Percentiles rank a stretch among this genome's conserved stretches.
phyloP scores from a whole-genome alignment of 2,797 vertebrate species.

The Aphelocoma californica region DNA sequence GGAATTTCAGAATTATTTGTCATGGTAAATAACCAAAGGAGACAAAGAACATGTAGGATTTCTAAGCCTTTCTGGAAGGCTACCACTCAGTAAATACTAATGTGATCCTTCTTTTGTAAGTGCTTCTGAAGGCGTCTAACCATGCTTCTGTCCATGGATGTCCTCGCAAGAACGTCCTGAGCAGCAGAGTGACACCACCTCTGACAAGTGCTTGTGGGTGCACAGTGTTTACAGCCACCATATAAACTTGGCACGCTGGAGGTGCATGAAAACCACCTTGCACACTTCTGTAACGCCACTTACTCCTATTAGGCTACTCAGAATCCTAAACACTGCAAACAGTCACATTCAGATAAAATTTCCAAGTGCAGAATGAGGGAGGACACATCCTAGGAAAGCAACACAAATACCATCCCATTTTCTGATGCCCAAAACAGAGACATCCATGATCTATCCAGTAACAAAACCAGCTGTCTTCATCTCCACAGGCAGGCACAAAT shows the following conservation, averaged over 20 bases:
- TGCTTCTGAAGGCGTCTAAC: fast-evolving
- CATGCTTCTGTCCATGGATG: background rate
- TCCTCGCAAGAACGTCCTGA: background rate
- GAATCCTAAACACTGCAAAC: background rate
- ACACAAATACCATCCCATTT: background rate
- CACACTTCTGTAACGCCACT: background rate
- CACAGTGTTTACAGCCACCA: background rate
- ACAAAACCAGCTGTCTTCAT: background rate
- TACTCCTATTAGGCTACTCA: background rate
- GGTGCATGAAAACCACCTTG: background rate
- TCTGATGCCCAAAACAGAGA: background rate
- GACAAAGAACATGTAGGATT: background rate
- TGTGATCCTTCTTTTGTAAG: background rate
- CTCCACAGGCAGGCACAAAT: background rate
- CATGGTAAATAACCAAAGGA: background rate
- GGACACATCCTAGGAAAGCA: background rate
- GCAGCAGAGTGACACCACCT: background rate
- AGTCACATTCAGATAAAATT: background rate
- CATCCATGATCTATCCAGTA: too few species aligned
- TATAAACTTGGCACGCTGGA: background rate
- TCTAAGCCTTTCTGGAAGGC: background rate
- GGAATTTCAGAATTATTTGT: background rate
- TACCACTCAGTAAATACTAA: background rate
- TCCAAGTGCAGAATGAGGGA: background rate
- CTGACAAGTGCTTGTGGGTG: background rate